Conservation (phyloP, 2,797 vertebrate genomes). For the Phrynocephalus guinanensis region DNA sequence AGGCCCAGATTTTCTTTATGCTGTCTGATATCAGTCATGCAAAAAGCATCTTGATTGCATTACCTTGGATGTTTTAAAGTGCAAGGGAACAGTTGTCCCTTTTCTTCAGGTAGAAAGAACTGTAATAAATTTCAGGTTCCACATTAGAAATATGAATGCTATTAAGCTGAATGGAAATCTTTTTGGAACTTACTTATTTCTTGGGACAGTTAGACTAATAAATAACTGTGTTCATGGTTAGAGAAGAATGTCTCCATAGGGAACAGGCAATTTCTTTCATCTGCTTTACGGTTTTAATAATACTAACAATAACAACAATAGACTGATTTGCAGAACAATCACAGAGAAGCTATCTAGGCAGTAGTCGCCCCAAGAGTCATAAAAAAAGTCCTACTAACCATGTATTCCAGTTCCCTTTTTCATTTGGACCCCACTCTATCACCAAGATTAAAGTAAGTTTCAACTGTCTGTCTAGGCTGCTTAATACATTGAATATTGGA, state of each 20-base stretch:
- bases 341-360: no score
- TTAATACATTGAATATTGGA: background rate
- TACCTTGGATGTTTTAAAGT: constrained; percentile 27
- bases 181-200: background rate
- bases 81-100: background rate
- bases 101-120: constrained; percentile 17
- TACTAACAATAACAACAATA: no score
- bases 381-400: background rate
- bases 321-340: no score
- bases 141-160: background rate
- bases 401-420: background rate
- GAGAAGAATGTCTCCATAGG: constrained; percentile 2
- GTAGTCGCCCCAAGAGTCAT: background rate
- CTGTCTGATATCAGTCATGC: constrained; percentile 20
- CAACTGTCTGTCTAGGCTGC: background rate
- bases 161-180: background rate
- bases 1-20: constrained; percentile 19
- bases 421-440: background rate
- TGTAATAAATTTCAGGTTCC: background rate
- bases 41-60: constrained; percentile 22
- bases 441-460: background rate
- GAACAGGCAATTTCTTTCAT: background rate
- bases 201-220: background rate
- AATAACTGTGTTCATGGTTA: background rate
- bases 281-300: background rate